phyloP scores from a whole-genome alignment of 2,797 vertebrate species.

The Masticophis lateralis region DNA sequence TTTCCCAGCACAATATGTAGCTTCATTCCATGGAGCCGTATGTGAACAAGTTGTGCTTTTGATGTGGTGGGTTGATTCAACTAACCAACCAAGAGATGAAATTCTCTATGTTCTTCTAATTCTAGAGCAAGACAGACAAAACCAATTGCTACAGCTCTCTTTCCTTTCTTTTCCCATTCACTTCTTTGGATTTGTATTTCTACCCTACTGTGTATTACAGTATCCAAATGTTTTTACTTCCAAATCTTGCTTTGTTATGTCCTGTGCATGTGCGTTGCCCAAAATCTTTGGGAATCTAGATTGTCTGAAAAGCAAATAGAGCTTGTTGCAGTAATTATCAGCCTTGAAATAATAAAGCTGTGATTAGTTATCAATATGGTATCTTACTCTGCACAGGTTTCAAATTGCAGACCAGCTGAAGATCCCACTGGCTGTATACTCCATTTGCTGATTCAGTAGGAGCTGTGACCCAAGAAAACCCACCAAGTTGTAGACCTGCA shows the following conservation, averaged over 20 bases:
- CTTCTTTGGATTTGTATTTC: background rate
- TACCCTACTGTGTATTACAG: background rate
- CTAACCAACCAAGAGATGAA: background rate
- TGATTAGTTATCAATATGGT: background rate
- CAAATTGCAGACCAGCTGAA: background rate
- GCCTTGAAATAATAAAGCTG: background rate
- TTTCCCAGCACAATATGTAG: background rate
- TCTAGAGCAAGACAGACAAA: background rate
- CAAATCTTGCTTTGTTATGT: background rate
- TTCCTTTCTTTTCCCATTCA: background rate
- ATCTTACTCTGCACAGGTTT: background rate
- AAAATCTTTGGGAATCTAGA: background rate
- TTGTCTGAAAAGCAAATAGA: background rate
- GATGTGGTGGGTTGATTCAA: background rate
- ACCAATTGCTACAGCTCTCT: background rate
- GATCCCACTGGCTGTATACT: background rate
- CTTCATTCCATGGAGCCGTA: background rate
- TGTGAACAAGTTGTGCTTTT: background rate
- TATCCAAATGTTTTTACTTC: background rate
- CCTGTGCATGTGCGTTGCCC: background rate
- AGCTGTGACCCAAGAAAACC: background rate
- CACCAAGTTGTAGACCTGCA: background rate
- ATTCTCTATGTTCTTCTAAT: background rate
- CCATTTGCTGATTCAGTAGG: background rate
- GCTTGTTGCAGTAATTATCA: background rate